Evolutionary conservation across 2,113 vertebrate genomes (phyloP).

Genomic region (Rhinichthys klamathensis): DNA sequence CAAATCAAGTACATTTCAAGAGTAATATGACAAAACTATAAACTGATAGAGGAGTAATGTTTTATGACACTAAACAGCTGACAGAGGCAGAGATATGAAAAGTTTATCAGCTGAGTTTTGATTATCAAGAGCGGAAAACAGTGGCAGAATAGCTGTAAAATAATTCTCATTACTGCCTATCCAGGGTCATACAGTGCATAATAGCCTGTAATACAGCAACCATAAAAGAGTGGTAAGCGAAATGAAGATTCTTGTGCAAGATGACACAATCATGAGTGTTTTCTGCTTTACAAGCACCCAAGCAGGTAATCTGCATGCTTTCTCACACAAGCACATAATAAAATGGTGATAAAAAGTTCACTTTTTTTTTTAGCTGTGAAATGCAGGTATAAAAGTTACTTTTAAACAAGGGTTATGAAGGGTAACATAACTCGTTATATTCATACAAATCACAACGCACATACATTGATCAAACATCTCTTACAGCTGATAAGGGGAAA

Average conservation of each 20-base stretch:
- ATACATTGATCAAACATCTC: too few species aligned
- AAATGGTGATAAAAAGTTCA: not conserved
- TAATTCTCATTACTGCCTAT: not conserved
- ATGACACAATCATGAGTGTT: not conserved
- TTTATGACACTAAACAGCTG: slow-evolving; percentile 30
- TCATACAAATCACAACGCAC: too few species aligned
- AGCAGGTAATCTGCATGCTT: not conserved
- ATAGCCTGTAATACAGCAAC: not conserved
- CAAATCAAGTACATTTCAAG: not conserved
- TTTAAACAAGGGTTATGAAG: not conserved
- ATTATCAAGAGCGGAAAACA: slow-evolving; percentile 24
- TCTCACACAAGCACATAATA: not conserved
- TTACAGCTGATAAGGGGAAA: too few species aligned
- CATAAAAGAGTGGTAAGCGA: not conserved
- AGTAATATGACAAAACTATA: not conserved
- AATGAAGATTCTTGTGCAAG: not conserved
- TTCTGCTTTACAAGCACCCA: slow-evolving; percentile 15
- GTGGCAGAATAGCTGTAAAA: slow-evolving; percentile 15
- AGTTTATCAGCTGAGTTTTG: not conserved
- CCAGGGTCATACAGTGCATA: not conserved
- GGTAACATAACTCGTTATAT: too few species aligned
- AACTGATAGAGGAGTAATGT: not conserved
- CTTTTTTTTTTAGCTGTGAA: not conserved
- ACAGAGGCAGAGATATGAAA: not conserved
- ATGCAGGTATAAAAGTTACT: not conserved